Percentiles rank a stretch among this genome's conserved stretches.
phyloP scores from a whole-genome alignment of 2,888 invertebrate genomes.

The Ormyrus nitidulus region DNA sequence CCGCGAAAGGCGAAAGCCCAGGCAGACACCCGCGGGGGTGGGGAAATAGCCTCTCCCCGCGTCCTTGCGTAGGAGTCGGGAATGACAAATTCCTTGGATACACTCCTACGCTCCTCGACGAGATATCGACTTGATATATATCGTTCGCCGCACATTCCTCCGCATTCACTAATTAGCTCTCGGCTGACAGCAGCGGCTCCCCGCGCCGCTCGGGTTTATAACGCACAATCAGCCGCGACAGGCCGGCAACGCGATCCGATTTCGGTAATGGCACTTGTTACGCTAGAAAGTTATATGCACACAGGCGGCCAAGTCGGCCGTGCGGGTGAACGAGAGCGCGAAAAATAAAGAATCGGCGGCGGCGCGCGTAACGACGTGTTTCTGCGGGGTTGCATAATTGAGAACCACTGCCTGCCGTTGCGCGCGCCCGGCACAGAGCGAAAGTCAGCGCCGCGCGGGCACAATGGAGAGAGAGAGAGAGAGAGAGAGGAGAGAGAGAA shows the following conservation, averaged over 20 bases:
- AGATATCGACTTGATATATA: no score
- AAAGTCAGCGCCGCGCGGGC: constrained; percentile 28
- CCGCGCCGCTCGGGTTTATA: no score
- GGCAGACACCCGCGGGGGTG: no score
- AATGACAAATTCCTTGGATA: no score
- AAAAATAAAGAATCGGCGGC: not conserved
- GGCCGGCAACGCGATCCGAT: no score
- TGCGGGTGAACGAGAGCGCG: not conserved
- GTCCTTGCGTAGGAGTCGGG: not conserved
- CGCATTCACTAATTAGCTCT: no score
- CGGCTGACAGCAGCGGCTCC: no score
- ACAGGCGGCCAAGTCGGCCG: not conserved
- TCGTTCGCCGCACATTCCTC: no score
- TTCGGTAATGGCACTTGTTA: no score
- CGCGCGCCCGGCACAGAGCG: not conserved
- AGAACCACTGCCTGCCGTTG: not conserved
- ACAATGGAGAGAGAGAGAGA: not conserved
- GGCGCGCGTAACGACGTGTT: not conserved
- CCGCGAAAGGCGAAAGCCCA: no score
- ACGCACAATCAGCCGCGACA: no score
- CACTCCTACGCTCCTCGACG: no score
- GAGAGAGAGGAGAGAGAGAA: constrained; percentile 16
- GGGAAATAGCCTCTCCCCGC: not conserved
- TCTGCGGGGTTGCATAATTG: not conserved
- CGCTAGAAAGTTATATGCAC: not conserved